A percentile compares a stretch with the other conserved stretches of the same genome.
These are phyloP conservation scores for Gavia stellata DNA, from an alignment of 2,113 vertebrate genomes.

Conservation along the genomic window DNA sequence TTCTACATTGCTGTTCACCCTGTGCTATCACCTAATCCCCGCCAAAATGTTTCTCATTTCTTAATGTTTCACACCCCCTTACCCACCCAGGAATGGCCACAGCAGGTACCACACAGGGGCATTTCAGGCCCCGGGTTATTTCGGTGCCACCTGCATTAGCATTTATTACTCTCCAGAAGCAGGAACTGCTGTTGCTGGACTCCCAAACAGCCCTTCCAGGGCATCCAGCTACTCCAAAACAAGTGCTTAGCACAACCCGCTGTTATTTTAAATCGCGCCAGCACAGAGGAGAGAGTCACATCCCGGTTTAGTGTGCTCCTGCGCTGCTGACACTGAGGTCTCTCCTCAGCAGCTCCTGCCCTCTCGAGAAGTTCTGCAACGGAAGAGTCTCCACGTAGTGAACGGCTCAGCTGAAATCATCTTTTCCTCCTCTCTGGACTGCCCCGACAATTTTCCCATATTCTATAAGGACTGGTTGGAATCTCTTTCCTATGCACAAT, in stretches of 20 bases:
- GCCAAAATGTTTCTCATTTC: not conserved
- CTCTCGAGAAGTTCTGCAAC: not conserved
- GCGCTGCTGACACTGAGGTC: not conserved
- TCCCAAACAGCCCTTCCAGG: not conserved
- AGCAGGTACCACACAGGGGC: not conserved
- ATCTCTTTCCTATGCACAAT: not conserved
- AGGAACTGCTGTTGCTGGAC: not conserved
- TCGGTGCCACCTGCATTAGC: not conserved
- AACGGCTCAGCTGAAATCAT: not conserved
- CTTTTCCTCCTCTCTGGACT: not conserved
- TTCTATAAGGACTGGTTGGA: not conserved
- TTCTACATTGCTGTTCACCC: not conserved
- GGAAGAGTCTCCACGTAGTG: not conserved
- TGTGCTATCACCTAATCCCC: not conserved
- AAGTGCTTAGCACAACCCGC: not conserved
- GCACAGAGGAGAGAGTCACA: not conserved
- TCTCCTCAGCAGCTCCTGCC: not conserved
- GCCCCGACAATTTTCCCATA: not conserved
- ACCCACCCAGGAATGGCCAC: not conserved
- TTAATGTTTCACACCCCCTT: not conserved
- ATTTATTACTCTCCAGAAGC: not conserved
- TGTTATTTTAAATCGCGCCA: rapidly evolving
- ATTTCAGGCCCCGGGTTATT: not conserved
- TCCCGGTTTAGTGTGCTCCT: not conserved
- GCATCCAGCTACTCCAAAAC: not conserved